Percentiles rank a stretch among this genome's conserved stretches.
Conservation (phyloP, 2,797 vertebrate genomes). For the Chrosomus eos region DNA sequence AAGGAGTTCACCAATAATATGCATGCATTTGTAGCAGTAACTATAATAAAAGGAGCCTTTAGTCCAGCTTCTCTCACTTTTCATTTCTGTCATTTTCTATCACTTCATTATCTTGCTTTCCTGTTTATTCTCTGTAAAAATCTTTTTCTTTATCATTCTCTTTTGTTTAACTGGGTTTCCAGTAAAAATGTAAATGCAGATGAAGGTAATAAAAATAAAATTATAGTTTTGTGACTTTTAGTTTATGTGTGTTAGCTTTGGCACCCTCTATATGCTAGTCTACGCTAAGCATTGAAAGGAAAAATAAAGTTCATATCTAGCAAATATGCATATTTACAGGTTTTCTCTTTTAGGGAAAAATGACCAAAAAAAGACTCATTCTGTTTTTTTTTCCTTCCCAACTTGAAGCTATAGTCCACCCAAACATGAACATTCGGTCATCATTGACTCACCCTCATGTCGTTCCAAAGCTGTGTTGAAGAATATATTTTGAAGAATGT, state of each 20-base stretch:
- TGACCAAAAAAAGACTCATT: background rate
- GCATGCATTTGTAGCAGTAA: conserved; percentile 14
- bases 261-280: background rate
- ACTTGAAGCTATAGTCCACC: background rate
- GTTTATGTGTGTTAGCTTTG: background rate
- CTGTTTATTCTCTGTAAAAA: conserved; percentile 25
- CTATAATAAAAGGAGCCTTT: conserved; percentile 41
- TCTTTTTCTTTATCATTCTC: background rate
- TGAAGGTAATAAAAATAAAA: background rate
- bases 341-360: background rate
- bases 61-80: conserved; percentile 1
- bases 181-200: background rate
- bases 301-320: background rate
- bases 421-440: background rate
- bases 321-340: background rate
- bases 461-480: background rate
- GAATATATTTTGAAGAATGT: background rate
- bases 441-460: background rate
- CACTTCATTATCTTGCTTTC: background rate
- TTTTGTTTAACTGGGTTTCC: conserved; percentile 18
- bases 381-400: background rate
- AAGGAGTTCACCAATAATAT: background rate
- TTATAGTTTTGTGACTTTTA: background rate
- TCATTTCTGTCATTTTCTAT: conserved; percentile 19
- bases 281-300: background rate